Evolutionary conservation across 1,140 invertebrate genomes (phyloP).

Genomic region (Popillia japonica): DNA sequence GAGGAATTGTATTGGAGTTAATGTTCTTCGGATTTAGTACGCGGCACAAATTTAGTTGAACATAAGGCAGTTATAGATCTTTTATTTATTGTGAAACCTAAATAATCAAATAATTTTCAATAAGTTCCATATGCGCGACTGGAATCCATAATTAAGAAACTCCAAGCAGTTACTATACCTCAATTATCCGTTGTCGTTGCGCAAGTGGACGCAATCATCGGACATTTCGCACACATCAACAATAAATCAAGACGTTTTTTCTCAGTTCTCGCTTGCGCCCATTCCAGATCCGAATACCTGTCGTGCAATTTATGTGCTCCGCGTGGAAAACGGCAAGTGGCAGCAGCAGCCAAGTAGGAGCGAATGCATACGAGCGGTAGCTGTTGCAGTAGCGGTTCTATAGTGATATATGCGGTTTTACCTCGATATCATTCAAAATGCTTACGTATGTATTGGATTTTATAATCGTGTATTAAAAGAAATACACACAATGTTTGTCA

Average conservation of each 20-base stretch:
- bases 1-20: slow-evolving; percentile 15
- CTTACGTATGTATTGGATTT: slow-evolving; percentile 1
- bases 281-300: slow-evolving; percentile 26
- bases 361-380: slow-evolving; percentile 9
- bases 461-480: too few species aligned
- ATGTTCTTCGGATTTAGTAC: too few species aligned
- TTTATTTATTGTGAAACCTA: neutral
- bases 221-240: slow-evolving; percentile 33
- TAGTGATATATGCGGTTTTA: slow-evolving; percentile 27
- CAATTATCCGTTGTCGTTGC: slow-evolving; percentile 31
- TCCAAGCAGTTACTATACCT: neutral
- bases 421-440: slow-evolving; percentile 27
- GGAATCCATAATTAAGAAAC: slow-evolving; percentile 35
- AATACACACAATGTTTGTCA: too few species aligned
- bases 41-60: too few species aligned
- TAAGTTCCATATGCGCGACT: slow-evolving; percentile 19
- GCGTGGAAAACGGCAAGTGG: slow-evolving; percentile 23
- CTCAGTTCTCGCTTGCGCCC: slow-evolving; percentile 24
- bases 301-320: slow-evolving; percentile 22
- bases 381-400: slow-evolving; percentile 17
- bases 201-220: slow-evolving; percentile 33
- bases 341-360: neutral
- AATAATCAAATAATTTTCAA: slow-evolving; percentile 21
- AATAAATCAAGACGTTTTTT: slow-evolving; percentile 27
- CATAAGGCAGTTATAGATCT: too few species aligned